Conservation (phyloP, 2,888 invertebrate genomes). For the Epirrita christyi region DNA sequence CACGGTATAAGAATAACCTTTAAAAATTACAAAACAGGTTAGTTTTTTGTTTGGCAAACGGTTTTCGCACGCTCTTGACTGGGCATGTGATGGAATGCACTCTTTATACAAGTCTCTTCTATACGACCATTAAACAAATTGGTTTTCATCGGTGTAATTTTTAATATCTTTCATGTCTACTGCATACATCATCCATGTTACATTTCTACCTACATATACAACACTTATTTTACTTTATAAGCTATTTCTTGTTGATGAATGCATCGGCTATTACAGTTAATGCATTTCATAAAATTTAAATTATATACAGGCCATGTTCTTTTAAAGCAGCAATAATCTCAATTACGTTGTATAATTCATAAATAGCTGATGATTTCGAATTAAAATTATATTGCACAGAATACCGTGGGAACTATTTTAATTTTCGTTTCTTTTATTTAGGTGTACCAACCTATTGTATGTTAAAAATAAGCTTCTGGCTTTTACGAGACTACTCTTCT, state of each 20-base stretch:
- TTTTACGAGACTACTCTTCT: no score
- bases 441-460: no score
- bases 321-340: slow-evolving; percentile 25
- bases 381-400: slow-evolving; percentile 5
- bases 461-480: no score
- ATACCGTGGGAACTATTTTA: slow-evolving; percentile 2
- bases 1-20: no score
- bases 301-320: slow-evolving; percentile 27
- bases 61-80: background rate
- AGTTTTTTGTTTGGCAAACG: no score
- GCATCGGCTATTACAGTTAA: slow-evolving; percentile 31
- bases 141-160: slow-evolving; percentile 11
- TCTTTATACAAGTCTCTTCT: no score
- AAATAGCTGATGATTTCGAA: slow-evolving; percentile 10
- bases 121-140: slow-evolving; percentile 10
- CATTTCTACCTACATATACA: slow-evolving; percentile 5
- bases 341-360: slow-evolving; percentile 26
- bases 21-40: no score
- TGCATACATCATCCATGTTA: slow-evolving; percentile 20
- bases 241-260: slow-evolving; percentile 23
- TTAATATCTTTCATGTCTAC: slow-evolving; percentile 19
- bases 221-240: slow-evolving; percentile 11
- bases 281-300: slow-evolving; percentile 38
- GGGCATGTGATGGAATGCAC: no score
- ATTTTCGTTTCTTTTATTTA: background rate